These are phyloP conservation scores for Hylomyscus alleni DNA, from an alignment of 2,797 vertebrate genomes.

Conservation along the genomic window DNA sequence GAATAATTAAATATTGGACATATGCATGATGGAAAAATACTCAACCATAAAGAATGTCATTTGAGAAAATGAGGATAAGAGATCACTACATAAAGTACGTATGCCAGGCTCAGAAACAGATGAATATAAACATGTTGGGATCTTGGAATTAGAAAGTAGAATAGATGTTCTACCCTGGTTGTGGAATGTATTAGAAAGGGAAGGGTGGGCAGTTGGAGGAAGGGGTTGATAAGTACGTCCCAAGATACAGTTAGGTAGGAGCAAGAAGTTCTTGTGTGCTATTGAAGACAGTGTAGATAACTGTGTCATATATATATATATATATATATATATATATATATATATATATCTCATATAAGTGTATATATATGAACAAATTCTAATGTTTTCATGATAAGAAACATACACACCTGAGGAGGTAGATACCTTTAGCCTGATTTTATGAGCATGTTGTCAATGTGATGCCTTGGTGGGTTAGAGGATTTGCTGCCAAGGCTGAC, in stretches of 20 bases:
- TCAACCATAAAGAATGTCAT: neutral
- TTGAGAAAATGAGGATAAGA: neutral
- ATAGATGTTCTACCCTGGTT: neutral
- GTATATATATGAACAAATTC: neutral
- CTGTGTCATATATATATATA: neutral
- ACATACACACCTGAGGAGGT: neutral
- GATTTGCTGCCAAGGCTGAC: neutral
- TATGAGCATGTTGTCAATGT: neutral
- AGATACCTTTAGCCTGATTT: neutral
- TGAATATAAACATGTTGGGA: neutral
- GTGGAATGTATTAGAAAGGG: neutral
- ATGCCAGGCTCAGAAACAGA: neutral
- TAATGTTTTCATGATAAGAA: neutral
- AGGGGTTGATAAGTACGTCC: too few relatives aligned
- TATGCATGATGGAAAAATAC: neutral
- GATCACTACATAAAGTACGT: neutral
- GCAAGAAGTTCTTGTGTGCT: neutral
- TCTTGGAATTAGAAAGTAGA: neutral
- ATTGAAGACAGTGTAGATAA: neutral
- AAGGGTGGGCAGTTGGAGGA: accelerated
- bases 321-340: too few relatives aligned
- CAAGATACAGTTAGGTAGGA: neutral
- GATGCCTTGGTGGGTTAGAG: neutral
- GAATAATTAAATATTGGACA: neutral
- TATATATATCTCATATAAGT: neutral